Percentiles rank a stretch among this genome's conserved stretches.
These are phyloP conservation scores for Thunnus maccoyii DNA, from an alignment of 2,113 vertebrate species.

Conservation along the genomic window DNA sequence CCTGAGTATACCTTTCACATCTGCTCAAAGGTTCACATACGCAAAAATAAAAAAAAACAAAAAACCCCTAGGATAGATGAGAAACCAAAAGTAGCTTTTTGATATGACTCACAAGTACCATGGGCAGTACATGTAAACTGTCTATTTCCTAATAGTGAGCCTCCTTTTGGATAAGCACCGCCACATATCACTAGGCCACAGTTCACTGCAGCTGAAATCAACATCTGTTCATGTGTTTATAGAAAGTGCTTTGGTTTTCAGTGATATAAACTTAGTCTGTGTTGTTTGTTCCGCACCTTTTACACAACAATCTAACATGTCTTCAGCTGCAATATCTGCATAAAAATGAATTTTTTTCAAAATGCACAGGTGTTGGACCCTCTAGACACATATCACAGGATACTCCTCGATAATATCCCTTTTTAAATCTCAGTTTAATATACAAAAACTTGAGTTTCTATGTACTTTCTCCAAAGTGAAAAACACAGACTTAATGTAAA, in stretches of 20 bases:
- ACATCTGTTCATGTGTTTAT: constrained; percentile 49
- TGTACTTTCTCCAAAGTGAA: constrained; percentile 4
- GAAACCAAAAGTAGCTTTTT: constrained; percentile 3
- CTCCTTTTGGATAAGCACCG: constrained; percentile 26
- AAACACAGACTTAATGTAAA: constrained; percentile 12
- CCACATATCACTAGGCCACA: constrained; percentile 39
- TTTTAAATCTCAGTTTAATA: constrained; percentile 18
- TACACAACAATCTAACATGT: constrained; percentile 4
- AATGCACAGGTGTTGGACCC: constrained; percentile 27
- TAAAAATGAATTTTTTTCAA: constrained; percentile 1
- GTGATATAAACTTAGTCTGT: constrained; percentile 22
- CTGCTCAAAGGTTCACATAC: constrained; percentile 13
- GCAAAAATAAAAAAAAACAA: background rate
- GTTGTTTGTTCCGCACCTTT: constrained; percentile 41
- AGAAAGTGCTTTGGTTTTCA: constrained; percentile 69
- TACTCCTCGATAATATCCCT: background rate
- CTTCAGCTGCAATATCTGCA: constrained; percentile 15
- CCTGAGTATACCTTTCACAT: constrained; percentile 58
- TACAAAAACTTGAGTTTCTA: constrained; percentile 29
- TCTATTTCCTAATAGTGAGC: constrained; percentile 35
- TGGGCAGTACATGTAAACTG: constrained; percentile 41
- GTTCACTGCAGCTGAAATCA: constrained; percentile 42
- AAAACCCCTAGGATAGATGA: background rate
- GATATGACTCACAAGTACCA: constrained; percentile 28
- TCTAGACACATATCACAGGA: constrained; percentile 6